Evolutionary conservation across 2,797 vertebrate species (phyloP).

Genomic region (Cygnus olor): DNA sequence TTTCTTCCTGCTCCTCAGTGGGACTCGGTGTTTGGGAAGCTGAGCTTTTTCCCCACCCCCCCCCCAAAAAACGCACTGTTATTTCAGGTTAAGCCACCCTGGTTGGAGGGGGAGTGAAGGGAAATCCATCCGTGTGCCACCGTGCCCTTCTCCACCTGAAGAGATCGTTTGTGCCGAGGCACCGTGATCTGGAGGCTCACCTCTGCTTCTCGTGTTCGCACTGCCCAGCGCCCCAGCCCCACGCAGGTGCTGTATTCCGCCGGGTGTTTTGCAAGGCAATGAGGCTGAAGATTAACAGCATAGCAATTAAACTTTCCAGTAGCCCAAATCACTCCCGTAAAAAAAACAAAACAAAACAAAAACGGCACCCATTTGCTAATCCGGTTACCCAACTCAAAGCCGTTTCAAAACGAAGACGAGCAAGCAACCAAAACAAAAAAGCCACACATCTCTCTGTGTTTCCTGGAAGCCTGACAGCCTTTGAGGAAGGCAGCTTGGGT

Average conservation of each 20-base stretch:
- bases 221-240: neutral
- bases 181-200: neutral
- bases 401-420: neutral
- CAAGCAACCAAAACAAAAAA: neutral
- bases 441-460: neutral
- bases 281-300: neutral
- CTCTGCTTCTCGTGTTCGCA: neutral
- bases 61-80: neutral
- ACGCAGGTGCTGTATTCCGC: neutral
- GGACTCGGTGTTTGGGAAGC: neutral
- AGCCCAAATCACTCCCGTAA: conserved; percentile 12
- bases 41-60: neutral
- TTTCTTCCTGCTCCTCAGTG: neutral
- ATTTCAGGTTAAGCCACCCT: neutral
- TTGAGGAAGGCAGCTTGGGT: neutral
- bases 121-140: neutral
- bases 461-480: neutral
- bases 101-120: neutral
- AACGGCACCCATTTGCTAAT: neutral
- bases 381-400: conserved; percentile 15
- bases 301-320: neutral
- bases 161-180: neutral
- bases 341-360: neutral
- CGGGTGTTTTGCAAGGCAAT: neutral
- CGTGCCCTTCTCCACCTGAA: neutral